phyloP scores from a whole-genome alignment of 2,888 invertebrate genomes.

The Diarsia brunnea region DNA sequence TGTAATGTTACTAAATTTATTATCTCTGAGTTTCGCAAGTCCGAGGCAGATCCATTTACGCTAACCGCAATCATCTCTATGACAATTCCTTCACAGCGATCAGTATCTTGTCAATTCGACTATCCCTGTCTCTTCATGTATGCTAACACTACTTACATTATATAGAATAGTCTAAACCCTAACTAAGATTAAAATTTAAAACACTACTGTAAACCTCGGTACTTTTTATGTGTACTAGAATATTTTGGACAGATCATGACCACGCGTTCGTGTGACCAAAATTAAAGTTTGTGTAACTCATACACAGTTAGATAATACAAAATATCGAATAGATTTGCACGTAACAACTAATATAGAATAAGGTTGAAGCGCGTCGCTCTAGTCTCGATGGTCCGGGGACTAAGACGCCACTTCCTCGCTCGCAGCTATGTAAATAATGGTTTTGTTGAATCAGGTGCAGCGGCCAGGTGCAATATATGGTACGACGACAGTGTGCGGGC shows the following conservation, averaged over 20 bases:
- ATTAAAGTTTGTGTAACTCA: conserved; percentile 72
- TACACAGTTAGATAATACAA: conserved; percentile 73
- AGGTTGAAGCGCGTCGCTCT: conserved; percentile 7
- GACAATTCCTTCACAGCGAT: conserved; percentile 64
- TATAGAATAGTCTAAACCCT: conserved; percentile 72
- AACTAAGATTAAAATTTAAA: conserved; percentile 68
- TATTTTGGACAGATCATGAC: conserved; percentile 87
- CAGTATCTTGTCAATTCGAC: conserved; percentile 63
- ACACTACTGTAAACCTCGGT: conserved; percentile 70
- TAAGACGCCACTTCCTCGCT: conserved; percentile 21
- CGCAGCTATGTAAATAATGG: neutral
- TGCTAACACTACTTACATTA: conserved; percentile 68
- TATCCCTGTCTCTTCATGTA: conserved; percentile 71
- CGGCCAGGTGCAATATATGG: neutral
- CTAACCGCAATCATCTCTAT: conserved; percentile 54
- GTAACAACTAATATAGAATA: conserved; percentile 43
- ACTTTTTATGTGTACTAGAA: conserved; percentile 66
- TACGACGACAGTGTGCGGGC: no score
- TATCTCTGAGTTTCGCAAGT: conserved; percentile 32
- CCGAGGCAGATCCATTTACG: conserved; percentile 40
- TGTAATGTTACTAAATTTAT: conserved; percentile 18
- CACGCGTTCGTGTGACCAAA: conserved; percentile 78
- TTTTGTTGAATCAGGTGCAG: neutral
- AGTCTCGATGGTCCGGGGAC: neutral
- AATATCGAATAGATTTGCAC: conserved; percentile 67